Base-by-base conservation (phyloP, 1,140 invertebrate genomes). In the Pollicipes pollicipes region DNA sequence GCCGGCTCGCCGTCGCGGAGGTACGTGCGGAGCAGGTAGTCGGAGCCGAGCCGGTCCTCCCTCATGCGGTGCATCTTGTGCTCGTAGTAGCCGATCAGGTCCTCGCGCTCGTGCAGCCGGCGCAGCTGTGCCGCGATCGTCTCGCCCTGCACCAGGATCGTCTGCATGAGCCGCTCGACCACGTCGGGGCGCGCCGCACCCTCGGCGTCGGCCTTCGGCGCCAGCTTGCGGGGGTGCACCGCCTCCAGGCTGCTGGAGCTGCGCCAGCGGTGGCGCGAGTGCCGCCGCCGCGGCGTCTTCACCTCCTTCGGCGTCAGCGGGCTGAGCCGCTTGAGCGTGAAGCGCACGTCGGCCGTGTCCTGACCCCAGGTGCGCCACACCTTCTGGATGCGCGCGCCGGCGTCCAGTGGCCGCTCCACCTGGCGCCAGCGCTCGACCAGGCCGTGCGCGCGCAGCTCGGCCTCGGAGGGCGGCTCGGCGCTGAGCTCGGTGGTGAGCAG, bases 21-120 rank as follows among this genome's bases (percentile, higher is more conserved):
- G 76, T 91, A 92, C 0, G 89, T 87, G 77, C 91, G 87, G 2
- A 91, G 82, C n/a, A 92, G 82, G 78, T 92, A 92, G 78, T 92
- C 90, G 63, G 86, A 86, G 24, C 90, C 90, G 74, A 90, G 85
- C 75, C 88, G 85, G 73, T 87, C 83, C 78, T 88, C 85, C 66
- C 89, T 80, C 0, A 81, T 80, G 31, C 81, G 78, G 78, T 91
- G 90, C 67, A 88, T 86, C 73, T 88, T 85, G 71, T 88, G 85
- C 81, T 91, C 90, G 74, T 89, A 83, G 70, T 84, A 83, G 31
- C 87, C 85, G 73, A 92, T 91, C 74, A 89, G 84, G 74, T 86
- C 84, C 76, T 91, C 90, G 76, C 88, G 88, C 73, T 90, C 87
- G 73, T 88, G 82, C 68, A 84, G 81, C 75, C 80, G 78, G 68